A percentile compares a stretch with the other conserved stretches of the same genome.
Evolutionary conservation across 1,140 invertebrate species (phyloP).

Genomic region (Tetragonula clypearis): DNA sequence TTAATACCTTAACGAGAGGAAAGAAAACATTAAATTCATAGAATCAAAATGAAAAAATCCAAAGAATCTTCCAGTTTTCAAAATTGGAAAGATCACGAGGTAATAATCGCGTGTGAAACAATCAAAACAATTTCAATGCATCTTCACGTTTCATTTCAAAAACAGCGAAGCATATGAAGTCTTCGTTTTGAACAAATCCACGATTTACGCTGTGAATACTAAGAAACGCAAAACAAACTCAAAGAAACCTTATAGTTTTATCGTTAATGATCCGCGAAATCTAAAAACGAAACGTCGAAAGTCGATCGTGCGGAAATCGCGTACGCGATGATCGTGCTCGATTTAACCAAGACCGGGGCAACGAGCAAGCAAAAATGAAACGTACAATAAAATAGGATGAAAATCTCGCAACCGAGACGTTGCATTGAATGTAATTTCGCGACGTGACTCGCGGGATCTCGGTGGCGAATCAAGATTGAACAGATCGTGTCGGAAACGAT

Average conservation of each 20-base stretch:
- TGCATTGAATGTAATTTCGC: background rate
- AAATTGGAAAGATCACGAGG: no score
- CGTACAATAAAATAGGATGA: background rate
- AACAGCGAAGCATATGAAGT: no score
- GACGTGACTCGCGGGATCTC: background rate
- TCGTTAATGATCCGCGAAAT: background rate
- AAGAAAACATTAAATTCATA: background rate
- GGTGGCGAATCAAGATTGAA: background rate
- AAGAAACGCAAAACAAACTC: background rate
- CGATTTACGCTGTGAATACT: background rate
- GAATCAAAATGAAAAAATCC: no score
- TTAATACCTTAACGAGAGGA: background rate
- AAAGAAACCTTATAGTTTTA: background rate
- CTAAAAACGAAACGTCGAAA: background rate
- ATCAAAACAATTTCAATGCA: no score
- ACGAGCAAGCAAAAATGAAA: background rate
- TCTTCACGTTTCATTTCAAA: no score
- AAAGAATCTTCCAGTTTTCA: no score
- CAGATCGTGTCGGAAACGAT: conserved; percentile 11
- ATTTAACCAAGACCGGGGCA: background rate
- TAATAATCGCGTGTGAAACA: no score
- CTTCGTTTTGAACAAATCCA: background rate
- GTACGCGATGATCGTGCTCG: background rate
- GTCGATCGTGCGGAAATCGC: background rate
- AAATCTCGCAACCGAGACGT: background rate